Evolutionary conservation across 2,797 vertebrate genomes (phyloP).

Genomic region (Aulostomus chinensis): DNA sequence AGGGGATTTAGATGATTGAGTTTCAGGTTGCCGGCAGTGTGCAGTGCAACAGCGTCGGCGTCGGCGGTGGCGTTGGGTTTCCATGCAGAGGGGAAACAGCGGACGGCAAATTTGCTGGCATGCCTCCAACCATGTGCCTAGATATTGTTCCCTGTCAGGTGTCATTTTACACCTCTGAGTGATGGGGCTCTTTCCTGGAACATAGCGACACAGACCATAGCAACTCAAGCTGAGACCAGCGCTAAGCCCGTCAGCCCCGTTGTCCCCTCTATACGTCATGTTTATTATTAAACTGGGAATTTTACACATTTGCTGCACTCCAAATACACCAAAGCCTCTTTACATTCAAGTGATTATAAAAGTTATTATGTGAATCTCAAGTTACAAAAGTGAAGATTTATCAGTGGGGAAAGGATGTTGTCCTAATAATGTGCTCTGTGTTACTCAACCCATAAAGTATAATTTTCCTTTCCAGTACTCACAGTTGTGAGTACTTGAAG

Average conservation of each 20-base stretch:
- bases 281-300: conserved; percentile 4
- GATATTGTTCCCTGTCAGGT: conserved; percentile 79
- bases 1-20: conserved; percentile 55
- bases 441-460: too few species aligned
- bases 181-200: conserved; percentile 71
- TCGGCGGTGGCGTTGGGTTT: conserved; percentile 72
- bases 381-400: too few species aligned
- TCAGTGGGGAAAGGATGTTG: too few species aligned
- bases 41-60: conserved; percentile 16
- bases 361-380: too few species aligned
- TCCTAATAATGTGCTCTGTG: too few species aligned
- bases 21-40: conserved; percentile 52
- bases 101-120: conserved; percentile 56
- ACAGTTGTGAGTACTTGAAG: too few species aligned
- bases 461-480: too few species aligned
- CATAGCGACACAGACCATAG: conserved; percentile 43
- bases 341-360: too few species aligned
- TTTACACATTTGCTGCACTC: neutral
- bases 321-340: neutral
- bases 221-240: conserved; percentile 10
- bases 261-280: neutral
- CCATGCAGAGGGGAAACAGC: conserved; percentile 51
- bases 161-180: conserved; percentile 75
- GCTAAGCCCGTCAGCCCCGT: neutral
- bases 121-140: conserved; percentile 55